Percentiles rank a stretch among this genome's conserved stretches.
These are phyloP conservation scores for Zhengitettix transpicula DNA, from an alignment of 2,888 invertebrate species.

Conservation along the genomic window DNA sequence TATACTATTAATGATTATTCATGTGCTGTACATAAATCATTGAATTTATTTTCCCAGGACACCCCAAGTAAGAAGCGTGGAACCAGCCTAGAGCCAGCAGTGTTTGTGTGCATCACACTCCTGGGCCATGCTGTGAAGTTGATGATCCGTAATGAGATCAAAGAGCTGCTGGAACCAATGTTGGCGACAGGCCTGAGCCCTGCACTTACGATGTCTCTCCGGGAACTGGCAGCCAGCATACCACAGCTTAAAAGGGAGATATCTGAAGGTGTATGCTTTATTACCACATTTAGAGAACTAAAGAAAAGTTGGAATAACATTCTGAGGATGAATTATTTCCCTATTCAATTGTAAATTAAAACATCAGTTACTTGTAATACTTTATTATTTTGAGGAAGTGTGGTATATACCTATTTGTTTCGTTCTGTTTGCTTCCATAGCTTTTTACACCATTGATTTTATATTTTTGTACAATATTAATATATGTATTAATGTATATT, in stretches of 20 bases:
- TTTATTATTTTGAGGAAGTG: too few relatives aligned
- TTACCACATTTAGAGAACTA: too few relatives aligned
- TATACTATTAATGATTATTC: background rate
- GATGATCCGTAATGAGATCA: slow-evolving; percentile 58
- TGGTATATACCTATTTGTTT: too few relatives aligned
- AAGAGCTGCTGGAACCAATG: slow-evolving; percentile 78
- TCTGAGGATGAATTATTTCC: too few relatives aligned
- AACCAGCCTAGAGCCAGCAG: slow-evolving; percentile 60
- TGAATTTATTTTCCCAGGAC: slow-evolving; percentile 34
- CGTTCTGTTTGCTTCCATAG: too few relatives aligned
- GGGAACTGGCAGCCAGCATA: slow-evolving; percentile 76
- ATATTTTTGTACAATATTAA: too few relatives aligned
- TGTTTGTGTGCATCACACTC: slow-evolving; percentile 86
- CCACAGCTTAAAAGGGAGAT: slow-evolving; percentile 78
- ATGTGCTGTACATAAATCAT: too few relatives aligned
- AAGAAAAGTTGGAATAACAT: too few relatives aligned
- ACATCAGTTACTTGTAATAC: too few relatives aligned
- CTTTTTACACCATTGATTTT: too few relatives aligned
- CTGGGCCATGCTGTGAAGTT: slow-evolving; percentile 75
- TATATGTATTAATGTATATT: too few relatives aligned
- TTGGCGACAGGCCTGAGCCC: slow-evolving; percentile 81
- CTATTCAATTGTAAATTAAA: too few relatives aligned
- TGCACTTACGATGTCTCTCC: slow-evolving; percentile 58
- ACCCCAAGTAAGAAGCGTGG: slow-evolving; percentile 55
- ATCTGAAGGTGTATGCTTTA: slow-evolving; percentile 44